Evolutionary conservation across 2,888 invertebrate genomes (phyloP), one percentile per base, ranked within the genome.

Genomic region (Frankliniella fusca): DNA sequence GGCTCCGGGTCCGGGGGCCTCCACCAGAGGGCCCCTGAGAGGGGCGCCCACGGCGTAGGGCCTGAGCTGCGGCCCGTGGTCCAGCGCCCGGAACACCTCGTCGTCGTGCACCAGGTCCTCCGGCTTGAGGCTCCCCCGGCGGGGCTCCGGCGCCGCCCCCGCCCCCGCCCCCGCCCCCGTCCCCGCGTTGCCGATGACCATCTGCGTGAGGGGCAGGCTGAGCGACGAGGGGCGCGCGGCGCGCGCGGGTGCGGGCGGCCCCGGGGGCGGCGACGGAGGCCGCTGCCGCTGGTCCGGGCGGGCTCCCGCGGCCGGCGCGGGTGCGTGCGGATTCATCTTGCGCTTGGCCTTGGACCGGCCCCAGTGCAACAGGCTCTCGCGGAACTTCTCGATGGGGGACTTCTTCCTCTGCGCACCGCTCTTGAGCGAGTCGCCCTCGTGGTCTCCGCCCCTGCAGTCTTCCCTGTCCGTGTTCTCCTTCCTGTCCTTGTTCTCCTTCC

Each of bases 121-220:
- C 23, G 27, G 70, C 23, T 11, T 27, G 70, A 76, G 70, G 27
- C 70, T 76, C 27, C 70, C 70, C 10, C 70, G 70, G 27, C 70
- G 70, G 1, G 70, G 70, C 70, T 76, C 70, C 70, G 70, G 23
- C 23, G 70, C 70, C 23, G 70, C 70, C n/a, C n/a, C n/a, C 38
- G 38, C 38, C 38, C 38, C 38, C 38, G 38, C 38, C 38, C 3
- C 38, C 38, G 3, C 38, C 38, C 2, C 38, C 38, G 38, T 5
- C 38, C 38, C 38, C 86, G 87, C 91, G 9, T 89, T 94, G 12
- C 91, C 92, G n/a, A 91, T 91, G 84, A 89, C 93, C 85, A 93
- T 93, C 23, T 92, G 93, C 87, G 90, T 93, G 83, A 94, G 94
- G 86, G 93, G 93, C 15, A 90, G 91, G 86, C 93, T 94, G 86